phyloP scores from a whole-genome alignment of 2,113 vertebrate genomes.

The Holacanthus passer region DNA sequence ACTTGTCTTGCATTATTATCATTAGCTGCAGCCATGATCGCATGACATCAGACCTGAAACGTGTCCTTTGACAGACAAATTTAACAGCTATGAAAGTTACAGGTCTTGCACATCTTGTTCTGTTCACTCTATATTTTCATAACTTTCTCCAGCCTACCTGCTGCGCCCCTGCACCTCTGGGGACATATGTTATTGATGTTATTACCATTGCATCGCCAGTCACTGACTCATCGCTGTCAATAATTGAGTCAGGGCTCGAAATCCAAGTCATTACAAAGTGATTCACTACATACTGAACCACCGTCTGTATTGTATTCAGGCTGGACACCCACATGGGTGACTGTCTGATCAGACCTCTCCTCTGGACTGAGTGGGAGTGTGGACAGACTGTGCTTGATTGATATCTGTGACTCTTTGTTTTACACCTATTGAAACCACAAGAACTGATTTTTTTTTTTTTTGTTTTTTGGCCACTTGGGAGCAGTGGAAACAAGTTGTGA shows the following conservation, averaged over 20 bases:
- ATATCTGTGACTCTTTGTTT: conserved; percentile 2
- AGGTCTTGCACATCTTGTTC: background rate
- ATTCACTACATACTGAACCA: background rate
- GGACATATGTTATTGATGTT: background rate
- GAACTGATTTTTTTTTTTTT: background rate
- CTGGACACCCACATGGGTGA: conserved; percentile 18
- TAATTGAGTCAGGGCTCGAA: background rate
- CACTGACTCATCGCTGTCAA: conserved; percentile 31
- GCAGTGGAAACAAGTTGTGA: background rate
- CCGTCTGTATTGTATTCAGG: conserved; percentile 14
- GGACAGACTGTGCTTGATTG: background rate
- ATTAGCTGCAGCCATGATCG: conserved; percentile 7
- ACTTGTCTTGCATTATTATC: background rate
- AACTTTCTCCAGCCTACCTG: background rate
- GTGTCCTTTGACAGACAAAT: background rate
- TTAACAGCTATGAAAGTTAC: background rate
- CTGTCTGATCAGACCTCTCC: conserved; percentile 14
- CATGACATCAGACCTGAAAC: background rate
- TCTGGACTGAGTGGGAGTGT: background rate
- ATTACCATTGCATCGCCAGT: background rate
- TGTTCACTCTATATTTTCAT: background rate
- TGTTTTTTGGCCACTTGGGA: background rate
- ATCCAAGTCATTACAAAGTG: conserved; percentile 22
- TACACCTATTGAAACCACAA: background rate
- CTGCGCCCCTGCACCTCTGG: background rate